phyloP scores from a whole-genome alignment of 2,113 vertebrate species.

The Alosa alosa region DNA sequence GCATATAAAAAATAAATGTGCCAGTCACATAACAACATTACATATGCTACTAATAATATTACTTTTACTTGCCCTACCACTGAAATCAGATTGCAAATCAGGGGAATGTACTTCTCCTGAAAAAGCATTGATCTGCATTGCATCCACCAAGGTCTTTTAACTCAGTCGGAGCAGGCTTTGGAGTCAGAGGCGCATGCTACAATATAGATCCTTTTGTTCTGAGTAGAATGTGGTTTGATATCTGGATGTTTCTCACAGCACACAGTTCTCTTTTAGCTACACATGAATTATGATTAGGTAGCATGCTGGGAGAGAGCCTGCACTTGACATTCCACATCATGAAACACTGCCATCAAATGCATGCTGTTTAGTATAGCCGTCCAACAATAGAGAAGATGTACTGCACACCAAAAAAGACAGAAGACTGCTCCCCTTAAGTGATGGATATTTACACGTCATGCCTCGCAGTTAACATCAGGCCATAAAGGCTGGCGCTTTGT shows the following conservation, averaged over 20 bases:
- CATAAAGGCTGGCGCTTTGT: constrained; percentile 8
- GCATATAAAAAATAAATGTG: neutral
- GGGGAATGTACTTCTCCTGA: neutral
- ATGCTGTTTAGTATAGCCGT: neutral
- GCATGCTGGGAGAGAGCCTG: neutral
- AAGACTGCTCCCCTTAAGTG: neutral
- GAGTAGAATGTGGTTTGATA: neutral
- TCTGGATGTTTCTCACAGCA: neutral
- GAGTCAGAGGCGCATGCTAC: neutral
- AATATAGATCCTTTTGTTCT: neutral
- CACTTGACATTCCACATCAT: neutral
- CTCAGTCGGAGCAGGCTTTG: neutral
- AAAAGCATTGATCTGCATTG: neutral
- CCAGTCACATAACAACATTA: neutral
- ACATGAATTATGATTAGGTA: neutral
- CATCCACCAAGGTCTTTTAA: neutral
- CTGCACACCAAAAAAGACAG: constrained; percentile 3
- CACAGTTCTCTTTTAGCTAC: neutral
- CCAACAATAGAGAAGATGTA: neutral
- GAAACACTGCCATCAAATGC: neutral
- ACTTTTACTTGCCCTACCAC: neutral
- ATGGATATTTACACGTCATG: constrained; percentile 17
- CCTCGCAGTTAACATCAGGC: constrained; percentile 12
- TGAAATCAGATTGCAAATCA: neutral
- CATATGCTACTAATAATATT: neutral